Base-by-base conservation (phyloP, 2,113 vertebrate genomes). In the Entelurus aequoreus region DNA sequence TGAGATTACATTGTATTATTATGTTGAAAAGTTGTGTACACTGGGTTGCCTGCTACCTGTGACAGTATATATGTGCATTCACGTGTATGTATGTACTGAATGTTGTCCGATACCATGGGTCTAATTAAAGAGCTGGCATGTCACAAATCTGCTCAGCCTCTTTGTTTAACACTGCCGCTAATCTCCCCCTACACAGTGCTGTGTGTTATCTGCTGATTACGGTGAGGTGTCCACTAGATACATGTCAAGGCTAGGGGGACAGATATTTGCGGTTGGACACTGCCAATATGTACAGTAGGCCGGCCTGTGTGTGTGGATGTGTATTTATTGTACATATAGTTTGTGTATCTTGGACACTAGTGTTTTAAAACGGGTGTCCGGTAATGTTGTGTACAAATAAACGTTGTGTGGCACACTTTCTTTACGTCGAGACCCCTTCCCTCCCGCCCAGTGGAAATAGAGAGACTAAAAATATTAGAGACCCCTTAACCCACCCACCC, bases 111-210 rank as follows among this genome's bases (percentile, higher is more conserved):
- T 75, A 79, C 19, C 63, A 51, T 47, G 42, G 61, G 69, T 79
- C 75, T 86, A 86, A 88, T 85, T 84, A 84, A 83, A 83, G 79
- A 79, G 72, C 70, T 76, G 76, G 65, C 71, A 72, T 81, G 74
- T 84, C 71, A 69, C 60, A 72, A 79, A 72, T 65, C 68, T 74
- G 65, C 63, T 75, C 63, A 70, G 67, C 62, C 71, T 74, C 84
- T 84, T 84, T 88, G 85, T 87, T 84, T 75, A 80, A 84, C 84
- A 84, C 54, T 65, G 70, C 54, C 55, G 57, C 71, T 86, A 80
- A 86, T 86, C 82, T 80, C 53, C 51, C 14, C 54, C 66, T 69
- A 71, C 74, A 84, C 65, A 77, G 68, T 54, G 47, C 21, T 48
- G 54, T 54, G 40, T 58, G 60, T 76, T 69, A 74, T 79, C 74